phyloP scores from a whole-genome alignment of 2,113 vertebrate genomes.

The Nycticebus coucang region DNA sequence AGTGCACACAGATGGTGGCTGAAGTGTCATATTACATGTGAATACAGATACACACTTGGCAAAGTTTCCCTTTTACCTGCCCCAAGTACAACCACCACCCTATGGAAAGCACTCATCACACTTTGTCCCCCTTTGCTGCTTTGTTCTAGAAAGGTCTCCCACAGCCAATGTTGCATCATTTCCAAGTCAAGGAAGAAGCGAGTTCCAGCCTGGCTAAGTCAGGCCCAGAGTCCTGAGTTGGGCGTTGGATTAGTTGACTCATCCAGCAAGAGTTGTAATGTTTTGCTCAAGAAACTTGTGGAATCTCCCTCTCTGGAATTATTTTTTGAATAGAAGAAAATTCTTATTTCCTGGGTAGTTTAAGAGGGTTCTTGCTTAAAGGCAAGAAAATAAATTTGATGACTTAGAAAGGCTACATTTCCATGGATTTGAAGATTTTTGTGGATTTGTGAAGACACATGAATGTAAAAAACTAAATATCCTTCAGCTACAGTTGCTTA shows the following conservation, averaged over 20 bases:
- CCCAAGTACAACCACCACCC: too few species aligned
- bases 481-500: slow-evolving; percentile 42
- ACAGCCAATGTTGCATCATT: not conserved
- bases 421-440: slow-evolving; percentile 42
- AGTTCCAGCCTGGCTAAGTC: not conserved
- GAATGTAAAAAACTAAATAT: slow-evolving; percentile 59
- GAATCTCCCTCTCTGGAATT: slow-evolving; percentile 65
- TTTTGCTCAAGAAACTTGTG: slow-evolving; percentile 44
- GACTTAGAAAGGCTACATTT: slow-evolving; percentile 51
- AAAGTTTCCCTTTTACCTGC: not conserved
- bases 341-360: slow-evolving; percentile 66
- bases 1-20: not conserved
- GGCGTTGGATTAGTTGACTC: slow-evolving; percentile 23
- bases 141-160: not conserved
- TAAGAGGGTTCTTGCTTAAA: slow-evolving; percentile 42
- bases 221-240: not conserved
- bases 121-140: not conserved
- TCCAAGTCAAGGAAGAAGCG: not conserved
- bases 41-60: not conserved
- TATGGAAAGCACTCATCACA: not conserved
- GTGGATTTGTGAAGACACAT: not conserved
- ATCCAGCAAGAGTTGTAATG: not conserved
- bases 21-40: not conserved
- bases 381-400: slow-evolving; percentile 47
- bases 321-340: slow-evolving; percentile 63